Percentiles rank a stretch among this genome's conserved stretches.
phyloP scores from a whole-genome alignment of 2,113 vertebrate species.

The Chlorodrepanis virens region DNA sequence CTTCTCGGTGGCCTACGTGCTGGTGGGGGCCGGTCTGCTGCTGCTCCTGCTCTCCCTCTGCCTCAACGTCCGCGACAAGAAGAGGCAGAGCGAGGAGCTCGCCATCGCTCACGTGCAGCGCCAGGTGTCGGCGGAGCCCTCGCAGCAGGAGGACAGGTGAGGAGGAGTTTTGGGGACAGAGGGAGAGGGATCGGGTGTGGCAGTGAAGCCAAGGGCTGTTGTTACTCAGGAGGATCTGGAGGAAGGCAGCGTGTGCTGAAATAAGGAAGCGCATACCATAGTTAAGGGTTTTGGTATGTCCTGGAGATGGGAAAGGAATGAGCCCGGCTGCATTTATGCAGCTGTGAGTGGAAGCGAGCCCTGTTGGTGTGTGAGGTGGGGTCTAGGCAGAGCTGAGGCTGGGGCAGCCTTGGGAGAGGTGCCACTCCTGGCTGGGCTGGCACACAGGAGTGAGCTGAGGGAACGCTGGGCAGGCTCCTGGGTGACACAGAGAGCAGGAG shows the following conservation, averaged over 20 bases:
- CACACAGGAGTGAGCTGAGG: rapidly evolving
- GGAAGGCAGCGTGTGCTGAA: not conserved
- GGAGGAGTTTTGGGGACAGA: not conserved
- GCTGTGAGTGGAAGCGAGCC: not conserved
- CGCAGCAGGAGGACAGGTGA: conserved; percentile 73
- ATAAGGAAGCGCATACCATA: rapidly evolving
- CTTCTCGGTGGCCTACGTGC: conserved; percentile 89
- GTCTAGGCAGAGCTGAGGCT: not conserved
- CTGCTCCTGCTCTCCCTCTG: conserved; percentile 90
- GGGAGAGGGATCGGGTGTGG: not conserved
- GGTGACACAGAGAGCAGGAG: not conserved
- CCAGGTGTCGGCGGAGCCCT: not conserved
- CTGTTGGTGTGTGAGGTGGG: not conserved
- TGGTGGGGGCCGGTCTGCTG: conserved; percentile 83
- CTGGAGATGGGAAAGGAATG: not conserved
- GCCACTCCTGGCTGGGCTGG: not conserved
- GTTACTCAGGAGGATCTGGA: not conserved
- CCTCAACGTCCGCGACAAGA: conserved; percentile 85
- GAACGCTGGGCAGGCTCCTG: rapidly evolving
- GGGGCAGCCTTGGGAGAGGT: rapidly evolving
- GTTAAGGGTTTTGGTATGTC: rapidly evolving
- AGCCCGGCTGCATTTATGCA: rapidly evolving
- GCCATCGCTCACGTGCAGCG: conserved; percentile 19
- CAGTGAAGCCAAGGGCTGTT: rapidly evolving
- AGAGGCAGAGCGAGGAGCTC: conserved; percentile 67